These are phyloP conservation scores for Drosophila rufa DNA, from an alignment of 1,140 invertebrate species.

Conservation along the genomic window DNA sequence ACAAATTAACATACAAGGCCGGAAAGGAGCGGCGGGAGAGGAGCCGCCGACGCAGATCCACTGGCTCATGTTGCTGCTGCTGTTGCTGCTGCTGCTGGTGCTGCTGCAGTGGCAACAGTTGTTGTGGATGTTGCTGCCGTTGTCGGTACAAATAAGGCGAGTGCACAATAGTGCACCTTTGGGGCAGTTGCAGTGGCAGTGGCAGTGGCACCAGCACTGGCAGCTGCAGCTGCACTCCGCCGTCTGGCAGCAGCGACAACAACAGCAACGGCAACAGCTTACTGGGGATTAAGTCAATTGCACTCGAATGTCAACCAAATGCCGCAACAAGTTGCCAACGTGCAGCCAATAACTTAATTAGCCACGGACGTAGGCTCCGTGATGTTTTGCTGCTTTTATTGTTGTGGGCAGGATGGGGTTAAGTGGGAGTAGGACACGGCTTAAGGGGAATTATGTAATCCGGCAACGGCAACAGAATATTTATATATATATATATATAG, in stretches of 20 bases:
- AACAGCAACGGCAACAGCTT: constrained; percentile 50
- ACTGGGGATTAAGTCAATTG: constrained; percentile 79
- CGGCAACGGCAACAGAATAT: constrained; percentile 11
- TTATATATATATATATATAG: background rate
- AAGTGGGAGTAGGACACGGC: constrained; percentile 43
- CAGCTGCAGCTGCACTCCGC: constrained; percentile 26
- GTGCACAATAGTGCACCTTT: constrained; percentile 68
- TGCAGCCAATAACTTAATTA: constrained; percentile 82
- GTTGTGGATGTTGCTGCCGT: constrained; percentile 54
- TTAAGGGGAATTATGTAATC: constrained; percentile 35
- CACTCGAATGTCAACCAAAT: constrained; percentile 79
- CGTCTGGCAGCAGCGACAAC: constrained; percentile 21
- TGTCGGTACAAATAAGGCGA: constrained; percentile 79
- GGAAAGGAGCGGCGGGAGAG: constrained; percentile 18
- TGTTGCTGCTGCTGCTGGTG: constrained; percentile 21
- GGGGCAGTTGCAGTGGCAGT: constrained; percentile 28
- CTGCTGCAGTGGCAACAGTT: constrained; percentile 26
- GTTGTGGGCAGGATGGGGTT: constrained; percentile 30
- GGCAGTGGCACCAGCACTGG: constrained; percentile 14
- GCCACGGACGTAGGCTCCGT: constrained; percentile 53
- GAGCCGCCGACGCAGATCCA: constrained; percentile 55
- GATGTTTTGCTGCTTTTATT: constrained; percentile 42
- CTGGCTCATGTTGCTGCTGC: constrained; percentile 38
- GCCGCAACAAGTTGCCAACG: constrained; percentile 80
- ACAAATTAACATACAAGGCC: constrained; percentile 81